Evolutionary conservation across 2,113 vertebrate species (phyloP), one percentile per base, ranked within the genome.

Genomic region (Picathartes gymnocephalus): DNA sequence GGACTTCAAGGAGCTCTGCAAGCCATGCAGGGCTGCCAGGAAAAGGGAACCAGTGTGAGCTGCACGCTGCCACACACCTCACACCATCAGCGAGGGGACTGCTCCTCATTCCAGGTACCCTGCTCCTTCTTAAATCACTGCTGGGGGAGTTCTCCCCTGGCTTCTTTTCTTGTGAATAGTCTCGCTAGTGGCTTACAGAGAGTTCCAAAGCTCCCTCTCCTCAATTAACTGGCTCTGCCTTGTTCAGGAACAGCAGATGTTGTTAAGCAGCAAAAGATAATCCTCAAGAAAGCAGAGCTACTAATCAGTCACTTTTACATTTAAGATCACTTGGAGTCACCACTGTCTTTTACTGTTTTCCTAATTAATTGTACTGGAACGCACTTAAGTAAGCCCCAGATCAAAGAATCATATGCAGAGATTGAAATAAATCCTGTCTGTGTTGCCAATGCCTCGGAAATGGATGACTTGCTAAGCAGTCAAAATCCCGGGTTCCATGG

Each of bases 301-400:
- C 94, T 95, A 65, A 94, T 94, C 94, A 94, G 81, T 54, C 80
- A 78, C 88, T 93, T 86, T 71, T 87, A 90, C 60, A 71, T 80
- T 90, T 95, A 90, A 93, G 88, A 93, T 94, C 81, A 64, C 88
- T 92, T 70, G 51, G 81, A 77, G 74, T 57, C 89, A 93, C 92
- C 88, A 90, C 74, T 85, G 84, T 77, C 81, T 88, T 93, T 69
- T 37, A 80, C 77, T 81, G 68, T 71, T 94, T 92, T 95, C 79
- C 88, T 94, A 94, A 96, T 96, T 96, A 97, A 94, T 96, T 88
- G 86, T 79, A 76, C 78, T 91, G 94, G 86, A 97, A 97, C 92
- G 87, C 94, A 96, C 88, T 96, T 97, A 92, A 96, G 88, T 56
- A 94, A 94, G 90, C 27, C 81, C 89, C 3, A 11, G 86, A 92